phyloP scores from a whole-genome alignment of 2,113 vertebrate species.

The Vidua macroura region DNA sequence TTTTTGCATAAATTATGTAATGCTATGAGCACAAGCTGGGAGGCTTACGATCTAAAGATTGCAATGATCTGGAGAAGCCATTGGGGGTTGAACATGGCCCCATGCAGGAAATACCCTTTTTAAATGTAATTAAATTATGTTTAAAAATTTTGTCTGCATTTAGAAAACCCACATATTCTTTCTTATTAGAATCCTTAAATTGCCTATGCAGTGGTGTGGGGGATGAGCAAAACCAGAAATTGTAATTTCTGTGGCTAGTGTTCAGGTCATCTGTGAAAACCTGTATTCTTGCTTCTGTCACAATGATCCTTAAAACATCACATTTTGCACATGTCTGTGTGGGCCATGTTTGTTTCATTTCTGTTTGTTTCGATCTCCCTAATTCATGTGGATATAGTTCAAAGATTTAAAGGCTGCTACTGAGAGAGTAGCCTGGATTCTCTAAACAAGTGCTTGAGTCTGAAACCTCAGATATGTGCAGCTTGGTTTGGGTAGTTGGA shows the following conservation, averaged over 20 bases:
- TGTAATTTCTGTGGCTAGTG: neutral
- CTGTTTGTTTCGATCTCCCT: neutral
- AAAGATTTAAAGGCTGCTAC: neutral
- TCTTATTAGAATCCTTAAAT: neutral
- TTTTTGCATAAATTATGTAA: neutral
- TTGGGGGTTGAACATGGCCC: neutral
- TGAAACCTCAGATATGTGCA: neutral
- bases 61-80: neutral
- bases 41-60: neutral
- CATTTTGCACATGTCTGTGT: neutral
- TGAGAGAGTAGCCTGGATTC: neutral
- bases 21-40: fast-evolving
- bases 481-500: neutral
- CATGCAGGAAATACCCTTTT: neutral
- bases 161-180: neutral
- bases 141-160: neutral
- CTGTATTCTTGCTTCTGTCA: neutral
- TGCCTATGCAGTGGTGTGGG: neutral
- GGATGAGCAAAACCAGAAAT: neutral
- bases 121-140: neutral
- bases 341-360: neutral
- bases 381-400: neutral
- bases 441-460: neutral
- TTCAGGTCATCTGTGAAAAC: neutral
- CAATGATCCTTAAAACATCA: neutral